Conservation (phyloP, 2,113 vertebrate species). For the Ptilonorhynchus violaceus region DNA sequence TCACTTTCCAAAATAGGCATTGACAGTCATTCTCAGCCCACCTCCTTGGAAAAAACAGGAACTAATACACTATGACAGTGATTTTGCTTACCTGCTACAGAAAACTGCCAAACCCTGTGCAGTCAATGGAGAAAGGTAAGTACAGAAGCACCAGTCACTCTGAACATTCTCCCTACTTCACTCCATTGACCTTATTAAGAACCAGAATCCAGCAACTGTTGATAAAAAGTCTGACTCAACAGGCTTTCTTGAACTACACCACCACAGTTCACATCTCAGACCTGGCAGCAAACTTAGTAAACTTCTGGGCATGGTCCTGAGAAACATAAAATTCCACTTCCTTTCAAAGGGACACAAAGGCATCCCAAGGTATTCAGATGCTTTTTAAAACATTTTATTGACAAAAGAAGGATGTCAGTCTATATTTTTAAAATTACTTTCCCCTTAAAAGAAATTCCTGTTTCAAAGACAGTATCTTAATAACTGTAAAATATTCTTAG, state of each 20-base stretch:
- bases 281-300: neutral
- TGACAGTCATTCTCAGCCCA: neutral
- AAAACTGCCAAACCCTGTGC: neutral
- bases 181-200: neutral
- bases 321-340: neutral
- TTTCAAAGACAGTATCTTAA: neutral
- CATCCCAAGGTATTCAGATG: neutral
- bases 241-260: neutral
- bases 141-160: neutral
- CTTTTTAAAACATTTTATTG: neutral
- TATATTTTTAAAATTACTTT: neutral
- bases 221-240: neutral
- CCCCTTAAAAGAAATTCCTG: neutral
- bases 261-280: neutral
- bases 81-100: neutral
- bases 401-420: neutral
- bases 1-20: conserved; percentile 25
- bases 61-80: neutral
- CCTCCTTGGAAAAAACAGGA: neutral
- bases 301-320: neutral
- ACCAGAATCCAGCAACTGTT: neutral
- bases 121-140: neutral
- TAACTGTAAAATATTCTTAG: neutral
- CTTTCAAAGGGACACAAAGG: neutral
- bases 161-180: neutral